Conservation (phyloP, 2,797 vertebrate species). For the Synanceia verrucosa region DNA sequence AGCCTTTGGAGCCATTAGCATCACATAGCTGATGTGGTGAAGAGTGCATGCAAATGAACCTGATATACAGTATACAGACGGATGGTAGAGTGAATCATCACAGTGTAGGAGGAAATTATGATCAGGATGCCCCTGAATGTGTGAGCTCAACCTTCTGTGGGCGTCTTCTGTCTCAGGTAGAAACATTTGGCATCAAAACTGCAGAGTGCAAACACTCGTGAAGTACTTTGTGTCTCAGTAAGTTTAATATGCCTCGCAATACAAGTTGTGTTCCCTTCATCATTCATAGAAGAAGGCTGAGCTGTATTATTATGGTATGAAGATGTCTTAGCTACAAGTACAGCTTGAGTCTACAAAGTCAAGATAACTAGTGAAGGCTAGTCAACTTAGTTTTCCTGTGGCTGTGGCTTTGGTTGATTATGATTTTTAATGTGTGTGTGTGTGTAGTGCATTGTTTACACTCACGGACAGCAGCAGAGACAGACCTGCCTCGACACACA, state of each 20-base stretch:
- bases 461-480: conserved; percentile 34
- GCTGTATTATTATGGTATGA: neutral
- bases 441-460: conserved; percentile 1
- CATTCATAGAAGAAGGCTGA: neutral
- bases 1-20: neutral
- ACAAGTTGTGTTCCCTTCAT: neutral
- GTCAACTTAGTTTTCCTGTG: neutral
- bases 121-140: neutral
- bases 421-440: neutral
- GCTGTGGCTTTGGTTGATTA: neutral
- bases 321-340: neutral
- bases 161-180: neutral
- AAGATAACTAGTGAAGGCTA: neutral
- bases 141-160: neutral
- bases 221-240: neutral
- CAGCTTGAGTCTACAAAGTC: neutral
- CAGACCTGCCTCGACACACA: neutral
- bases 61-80: neutral
- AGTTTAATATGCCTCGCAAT: neutral
- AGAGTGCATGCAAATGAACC: neutral
- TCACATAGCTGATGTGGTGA: neutral
- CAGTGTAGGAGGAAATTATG: neutral
- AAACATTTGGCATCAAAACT: neutral
- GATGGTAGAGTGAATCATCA: neutral
- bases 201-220: neutral